phyloP scores from a whole-genome alignment of 2,888 invertebrate genomes.

The Pristionchus mayeri region DNA sequence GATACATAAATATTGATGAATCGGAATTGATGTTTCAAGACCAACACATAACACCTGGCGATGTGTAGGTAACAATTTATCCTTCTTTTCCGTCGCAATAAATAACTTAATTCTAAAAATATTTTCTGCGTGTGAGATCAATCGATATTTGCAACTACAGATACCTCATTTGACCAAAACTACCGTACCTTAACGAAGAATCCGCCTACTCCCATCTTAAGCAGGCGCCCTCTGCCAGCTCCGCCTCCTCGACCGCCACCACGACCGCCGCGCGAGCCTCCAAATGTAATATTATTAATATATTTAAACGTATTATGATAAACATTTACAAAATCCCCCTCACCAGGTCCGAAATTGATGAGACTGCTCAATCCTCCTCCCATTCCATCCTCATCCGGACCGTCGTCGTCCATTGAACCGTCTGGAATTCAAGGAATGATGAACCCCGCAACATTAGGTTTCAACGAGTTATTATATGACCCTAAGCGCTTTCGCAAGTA shows the following conservation, averaged over 20 bases:
- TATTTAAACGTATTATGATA: background rate
- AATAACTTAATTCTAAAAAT: too few species aligned
- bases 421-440: background rate
- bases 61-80: too few species aligned
- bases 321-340: background rate
- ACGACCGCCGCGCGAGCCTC: slow-evolving; percentile 53
- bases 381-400: slow-evolving; percentile 39
- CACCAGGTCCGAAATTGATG: slow-evolving; percentile 5
- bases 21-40: too few species aligned
- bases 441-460: too few species aligned
- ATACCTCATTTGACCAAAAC: background rate
- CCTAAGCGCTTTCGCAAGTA: too few species aligned
- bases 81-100: too few species aligned
- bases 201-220: slow-evolving; percentile 74
- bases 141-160: background rate
- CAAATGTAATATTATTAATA: background rate
- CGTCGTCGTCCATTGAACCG: slow-evolving; percentile 47
- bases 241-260: slow-evolving; percentile 60
- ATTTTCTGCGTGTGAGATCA: background rate
- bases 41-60: background rate
- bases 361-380: slow-evolving; percentile 17
- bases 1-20: too few species aligned
- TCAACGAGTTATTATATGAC: too few species aligned
- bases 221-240: slow-evolving; percentile 58
- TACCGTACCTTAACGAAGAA: slow-evolving; percentile 67